Percentiles rank a stretch among this genome's conserved stretches.
These are phyloP conservation scores for Chelidonichthys spinosus DNA, from an alignment of 2,797 vertebrate genomes.

Conservation along the genomic window DNA sequence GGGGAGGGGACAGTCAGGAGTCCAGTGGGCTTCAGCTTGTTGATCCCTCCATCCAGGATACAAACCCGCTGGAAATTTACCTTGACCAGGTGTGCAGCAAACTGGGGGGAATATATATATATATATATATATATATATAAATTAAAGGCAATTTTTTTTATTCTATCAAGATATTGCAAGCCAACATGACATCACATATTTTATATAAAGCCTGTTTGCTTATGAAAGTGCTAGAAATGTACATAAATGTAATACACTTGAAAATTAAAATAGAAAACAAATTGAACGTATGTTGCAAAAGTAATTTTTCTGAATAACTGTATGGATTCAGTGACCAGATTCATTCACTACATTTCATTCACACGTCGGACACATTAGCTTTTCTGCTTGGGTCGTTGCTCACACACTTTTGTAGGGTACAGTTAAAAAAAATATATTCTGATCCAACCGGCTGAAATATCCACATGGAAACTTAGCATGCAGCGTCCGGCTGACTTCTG, in stretches of 20 bases:
- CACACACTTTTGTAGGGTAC: background rate
- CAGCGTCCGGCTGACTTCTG: conserved; percentile 8
- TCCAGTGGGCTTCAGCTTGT: conserved; percentile 96
- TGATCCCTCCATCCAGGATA: conserved; percentile 96
- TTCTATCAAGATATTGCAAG: background rate
- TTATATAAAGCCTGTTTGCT: no score
- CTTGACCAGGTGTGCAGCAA: conserved; percentile 93
- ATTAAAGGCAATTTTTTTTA: background rate
- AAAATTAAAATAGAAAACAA: no score
- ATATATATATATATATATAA: background rate
- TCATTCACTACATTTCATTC: background rate
- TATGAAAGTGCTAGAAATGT: no score
- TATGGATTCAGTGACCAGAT: background rate
- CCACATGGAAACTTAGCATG: conserved; percentile 10
- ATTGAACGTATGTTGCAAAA: background rate
- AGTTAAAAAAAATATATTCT: background rate
- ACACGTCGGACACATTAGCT: background rate
- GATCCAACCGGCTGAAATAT: conserved; percentile 3
- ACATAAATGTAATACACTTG: no score
- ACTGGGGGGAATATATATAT: conserved; percentile 78
- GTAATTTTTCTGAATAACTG: background rate
- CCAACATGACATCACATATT: background rate
- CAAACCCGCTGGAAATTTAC: conserved; percentile 92
- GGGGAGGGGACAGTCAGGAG: conserved; percentile 96
- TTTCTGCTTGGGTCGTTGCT: background rate